A percentile compares a stretch with the other conserved stretches of the same genome.
phyloP scores from a whole-genome alignment of 2,113 vertebrate species.

The Limnothrissa miodon region DNA sequence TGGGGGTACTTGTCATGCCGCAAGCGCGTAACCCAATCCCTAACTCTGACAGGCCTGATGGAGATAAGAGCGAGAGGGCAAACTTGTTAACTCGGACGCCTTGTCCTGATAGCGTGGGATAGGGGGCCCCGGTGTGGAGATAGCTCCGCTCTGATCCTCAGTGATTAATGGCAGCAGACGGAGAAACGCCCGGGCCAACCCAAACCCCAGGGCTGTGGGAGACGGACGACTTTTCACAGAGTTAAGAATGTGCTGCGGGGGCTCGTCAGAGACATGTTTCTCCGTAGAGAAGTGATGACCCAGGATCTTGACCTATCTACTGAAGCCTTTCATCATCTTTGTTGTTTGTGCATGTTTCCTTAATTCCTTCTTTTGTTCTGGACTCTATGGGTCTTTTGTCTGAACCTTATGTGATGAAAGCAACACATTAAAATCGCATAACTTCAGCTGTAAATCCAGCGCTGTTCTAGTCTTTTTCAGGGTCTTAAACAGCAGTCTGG shows the following conservation, averaged over 20 bases:
- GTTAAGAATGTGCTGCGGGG: not conserved
- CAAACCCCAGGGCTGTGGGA: slow-evolving; percentile 30
- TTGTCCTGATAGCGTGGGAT: slow-evolving; percentile 38
- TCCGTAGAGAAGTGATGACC: not conserved
- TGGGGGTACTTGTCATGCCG: slow-evolving; percentile 2
- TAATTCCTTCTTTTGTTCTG: not conserved
- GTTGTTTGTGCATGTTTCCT: not conserved
- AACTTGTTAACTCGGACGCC: slow-evolving; percentile 45
- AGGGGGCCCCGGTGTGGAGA: slow-evolving; percentile 29
- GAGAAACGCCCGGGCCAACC: slow-evolving; percentile 26
- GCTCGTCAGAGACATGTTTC: not conserved
- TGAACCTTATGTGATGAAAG: not conserved
- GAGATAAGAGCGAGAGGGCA: slow-evolving; percentile 38
- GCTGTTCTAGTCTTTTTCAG: not conserved
- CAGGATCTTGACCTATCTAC: not conserved
- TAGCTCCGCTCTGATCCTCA: slow-evolving; percentile 39
- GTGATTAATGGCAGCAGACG: slow-evolving; percentile 46
- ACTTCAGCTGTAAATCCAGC: not conserved
- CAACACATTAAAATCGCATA: not conserved
- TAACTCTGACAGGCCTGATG: slow-evolving; percentile 14
- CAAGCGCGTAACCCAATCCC: slow-evolving; percentile 14
- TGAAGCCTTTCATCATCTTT: not conserved
- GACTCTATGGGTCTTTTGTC: not conserved
- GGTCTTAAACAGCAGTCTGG: not conserved
- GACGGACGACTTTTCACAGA: slow-evolving; percentile 4